Percentiles rank a stretch among this genome's conserved stretches.
Conservation (phyloP, 1,140 invertebrate species). For the Drosophila suzukii region DNA sequence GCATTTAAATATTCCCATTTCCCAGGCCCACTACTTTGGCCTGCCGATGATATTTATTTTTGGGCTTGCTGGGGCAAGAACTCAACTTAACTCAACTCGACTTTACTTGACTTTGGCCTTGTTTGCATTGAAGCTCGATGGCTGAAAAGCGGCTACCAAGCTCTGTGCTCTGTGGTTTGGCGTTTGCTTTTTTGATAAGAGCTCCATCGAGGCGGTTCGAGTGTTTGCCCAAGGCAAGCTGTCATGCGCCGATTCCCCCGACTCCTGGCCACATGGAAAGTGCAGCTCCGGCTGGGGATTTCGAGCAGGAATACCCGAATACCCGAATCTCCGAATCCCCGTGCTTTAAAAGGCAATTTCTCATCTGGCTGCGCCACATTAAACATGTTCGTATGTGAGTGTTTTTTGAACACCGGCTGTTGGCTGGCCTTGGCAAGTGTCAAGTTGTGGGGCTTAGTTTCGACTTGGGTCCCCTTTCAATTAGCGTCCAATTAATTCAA, state of each 20-base stretch:
- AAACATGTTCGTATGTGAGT: conserved; percentile 21
- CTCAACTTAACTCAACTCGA: conserved; percentile 14
- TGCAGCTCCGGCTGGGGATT: not conserved
- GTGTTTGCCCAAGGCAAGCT: conserved; percentile 69
- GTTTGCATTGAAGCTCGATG: conserved; percentile 58
- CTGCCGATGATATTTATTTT: conserved; percentile 23
- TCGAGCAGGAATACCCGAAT: not conserved
- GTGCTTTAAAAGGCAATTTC: conserved; percentile 44
- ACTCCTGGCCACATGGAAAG: conserved; percentile 9
- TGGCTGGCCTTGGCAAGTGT: conserved; percentile 10
- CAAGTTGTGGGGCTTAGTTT: conserved; percentile 7
- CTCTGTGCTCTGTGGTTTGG: conserved; percentile 51
- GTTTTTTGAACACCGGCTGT: no score
- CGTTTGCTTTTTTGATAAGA: conserved; percentile 68
- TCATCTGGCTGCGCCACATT: conserved; percentile 45
- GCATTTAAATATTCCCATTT: not conserved
- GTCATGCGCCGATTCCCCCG: conserved; percentile 35
- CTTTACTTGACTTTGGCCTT: conserved; percentile 22
- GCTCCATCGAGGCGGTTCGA: conserved; percentile 45
- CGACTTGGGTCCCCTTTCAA: conserved; percentile 14
- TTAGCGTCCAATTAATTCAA: conserved; percentile 32
- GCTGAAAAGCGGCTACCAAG: not conserved
- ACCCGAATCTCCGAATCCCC: no score
- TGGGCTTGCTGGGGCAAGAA: conserved; percentile 15
- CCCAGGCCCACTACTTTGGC: not conserved